Percentiles rank a stretch among this genome's conserved stretches.
Conservation (phyloP, 2,888 invertebrate genomes). For the Torymus texanus region DNA sequence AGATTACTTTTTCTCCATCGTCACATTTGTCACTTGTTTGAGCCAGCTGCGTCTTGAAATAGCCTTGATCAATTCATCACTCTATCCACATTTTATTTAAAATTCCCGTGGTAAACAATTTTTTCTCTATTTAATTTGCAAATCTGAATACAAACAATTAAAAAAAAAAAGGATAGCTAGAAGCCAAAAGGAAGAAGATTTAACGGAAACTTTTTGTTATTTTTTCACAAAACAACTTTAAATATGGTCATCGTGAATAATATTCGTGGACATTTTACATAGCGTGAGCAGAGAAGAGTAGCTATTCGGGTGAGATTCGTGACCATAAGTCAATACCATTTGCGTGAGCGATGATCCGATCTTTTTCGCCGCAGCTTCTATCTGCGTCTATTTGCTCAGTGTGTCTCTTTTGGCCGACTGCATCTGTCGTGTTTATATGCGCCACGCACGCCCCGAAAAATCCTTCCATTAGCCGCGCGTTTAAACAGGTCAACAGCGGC, state of each 20-base stretch:
- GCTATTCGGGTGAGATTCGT: neutral
- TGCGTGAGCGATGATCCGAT: slow-evolving; percentile 27
- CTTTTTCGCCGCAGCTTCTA: neutral
- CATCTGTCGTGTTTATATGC: slow-evolving; percentile 26
- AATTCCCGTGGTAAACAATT: slow-evolving; percentile 34
- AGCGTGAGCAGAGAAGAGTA: no score
- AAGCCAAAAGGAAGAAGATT: neutral
- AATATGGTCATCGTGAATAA: slow-evolving; percentile 3
- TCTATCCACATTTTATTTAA: neutral
- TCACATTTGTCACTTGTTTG: slow-evolving; percentile 2
- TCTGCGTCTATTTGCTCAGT: slow-evolving; percentile 10
- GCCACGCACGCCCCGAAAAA: slow-evolving; percentile 32
- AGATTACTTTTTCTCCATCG: neutral
- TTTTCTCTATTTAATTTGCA: slow-evolving; percentile 17
- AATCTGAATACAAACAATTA: neutral
- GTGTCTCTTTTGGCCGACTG: neutral
- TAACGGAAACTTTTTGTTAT: neutral
- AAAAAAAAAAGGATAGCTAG: neutral
- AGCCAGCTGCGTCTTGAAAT: neutral
- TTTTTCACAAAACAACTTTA: neutral
- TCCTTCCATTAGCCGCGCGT: slow-evolving; percentile 55
- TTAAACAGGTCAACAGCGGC: slow-evolving; percentile 49
- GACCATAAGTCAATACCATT: slow-evolving; percentile 48
- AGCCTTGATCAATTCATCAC: neutral
- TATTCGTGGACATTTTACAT: slow-evolving; percentile 12